Evolutionary conservation across 2,888 invertebrate genomes (phyloP).

Genomic region (Steromphala cineraria): DNA sequence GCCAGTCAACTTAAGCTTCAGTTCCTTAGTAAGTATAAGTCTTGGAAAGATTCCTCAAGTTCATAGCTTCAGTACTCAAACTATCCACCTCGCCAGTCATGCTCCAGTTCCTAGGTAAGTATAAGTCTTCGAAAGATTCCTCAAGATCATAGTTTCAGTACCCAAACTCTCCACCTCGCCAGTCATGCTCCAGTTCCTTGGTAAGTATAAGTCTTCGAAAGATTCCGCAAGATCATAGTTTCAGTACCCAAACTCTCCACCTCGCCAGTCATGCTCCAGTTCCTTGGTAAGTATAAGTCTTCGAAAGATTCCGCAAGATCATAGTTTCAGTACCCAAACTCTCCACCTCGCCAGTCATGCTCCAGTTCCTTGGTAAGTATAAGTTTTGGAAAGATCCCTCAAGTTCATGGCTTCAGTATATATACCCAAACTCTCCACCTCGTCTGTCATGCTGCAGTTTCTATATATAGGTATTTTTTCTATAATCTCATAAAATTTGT

Average conservation of each 20-base stretch:
- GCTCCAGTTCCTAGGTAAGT: conserved; percentile 67
- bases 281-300: too few relatives aligned
- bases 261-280: too few relatives aligned
- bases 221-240: too few relatives aligned
- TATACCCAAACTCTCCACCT: conserved; percentile 54
- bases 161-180: too few relatives aligned
- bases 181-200: too few relatives aligned
- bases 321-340: conserved; percentile 58
- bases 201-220: too few relatives aligned
- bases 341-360: conserved; percentile 46
- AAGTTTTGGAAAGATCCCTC: conserved; percentile 60
- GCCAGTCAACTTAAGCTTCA: conserved; percentile 53
- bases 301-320: conserved; percentile 62
- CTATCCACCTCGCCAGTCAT: conserved; percentile 50
- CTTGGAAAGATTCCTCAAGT: conserved; percentile 62
- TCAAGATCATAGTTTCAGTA: too few relatives aligned
- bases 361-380: conserved; percentile 69
- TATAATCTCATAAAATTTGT: too few relatives aligned
- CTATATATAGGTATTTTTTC: too few relatives aligned
- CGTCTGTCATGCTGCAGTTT: conserved; percentile 58
- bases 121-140: too few relatives aligned
- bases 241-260: too few relatives aligned
- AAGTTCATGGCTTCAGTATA: conserved; percentile 59
- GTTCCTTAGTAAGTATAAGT: conserved; percentile 68
- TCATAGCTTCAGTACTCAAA: conserved; percentile 57